phyloP scores from a whole-genome alignment of 2,888 invertebrate species.

The Clepsis dumicolana region DNA sequence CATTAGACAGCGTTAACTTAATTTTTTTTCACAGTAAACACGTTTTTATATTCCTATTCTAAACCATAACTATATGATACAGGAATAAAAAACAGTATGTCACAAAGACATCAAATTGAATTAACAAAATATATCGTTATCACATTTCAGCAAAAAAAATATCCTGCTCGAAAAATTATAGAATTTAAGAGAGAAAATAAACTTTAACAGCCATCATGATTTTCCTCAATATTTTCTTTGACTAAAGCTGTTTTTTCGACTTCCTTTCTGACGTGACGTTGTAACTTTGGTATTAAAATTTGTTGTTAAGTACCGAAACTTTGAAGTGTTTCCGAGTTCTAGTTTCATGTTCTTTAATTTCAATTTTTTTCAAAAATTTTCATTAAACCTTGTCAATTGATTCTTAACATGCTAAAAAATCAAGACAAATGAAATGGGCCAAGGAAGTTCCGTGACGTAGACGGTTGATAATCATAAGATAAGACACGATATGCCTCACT shows the following conservation, averaged over 20 bases:
- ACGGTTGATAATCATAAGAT: too few relatives aligned
- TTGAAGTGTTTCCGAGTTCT: not conserved
- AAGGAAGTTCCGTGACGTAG: too few relatives aligned
- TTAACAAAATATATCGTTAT: not conserved
- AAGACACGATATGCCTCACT: too few relatives aligned
- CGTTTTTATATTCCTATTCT: too few relatives aligned
- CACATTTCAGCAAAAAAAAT: not conserved
- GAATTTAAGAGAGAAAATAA: not conserved
- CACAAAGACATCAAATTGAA: too few relatives aligned
- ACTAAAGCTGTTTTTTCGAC: conserved; percentile 11
- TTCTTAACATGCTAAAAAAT: not conserved
- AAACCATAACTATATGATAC: too few relatives aligned
- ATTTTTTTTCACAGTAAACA: too few relatives aligned
- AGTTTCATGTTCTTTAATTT: not conserved
- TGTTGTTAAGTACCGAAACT: not conserved
- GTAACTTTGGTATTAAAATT: not conserved
- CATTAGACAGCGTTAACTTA: too few relatives aligned
- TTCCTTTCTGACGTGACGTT: conserved; percentile 3
- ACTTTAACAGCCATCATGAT: not conserved
- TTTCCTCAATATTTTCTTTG: not conserved
- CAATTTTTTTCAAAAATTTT: not conserved
- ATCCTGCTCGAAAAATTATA: not conserved
- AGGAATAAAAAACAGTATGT: too few relatives aligned
- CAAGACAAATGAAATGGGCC: too few relatives aligned
- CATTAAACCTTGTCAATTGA: not conserved